Evolutionary conservation across 2,888 invertebrate genomes (phyloP), one percentile per base, ranked within the genome.

Genomic region (Pseudeuparius sepicola): DNA sequence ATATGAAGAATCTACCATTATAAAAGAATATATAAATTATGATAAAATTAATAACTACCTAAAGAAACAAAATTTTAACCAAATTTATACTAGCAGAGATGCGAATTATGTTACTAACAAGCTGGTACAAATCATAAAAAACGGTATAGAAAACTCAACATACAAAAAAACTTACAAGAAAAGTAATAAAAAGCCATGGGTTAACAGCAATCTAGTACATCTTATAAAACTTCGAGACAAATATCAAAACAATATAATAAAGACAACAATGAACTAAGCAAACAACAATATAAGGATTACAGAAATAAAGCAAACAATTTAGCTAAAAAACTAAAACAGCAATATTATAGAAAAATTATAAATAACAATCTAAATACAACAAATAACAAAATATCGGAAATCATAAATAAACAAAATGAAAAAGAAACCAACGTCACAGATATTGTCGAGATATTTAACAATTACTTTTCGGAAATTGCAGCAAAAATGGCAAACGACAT

Each of bases 271-370:
- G 25, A 9, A 24, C 25, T 6, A 5, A 5, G 4, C 25, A 11
- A 11, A 11, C 10, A 24, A 11, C 10, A 24, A 24, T 24, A 24
- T 24, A 24, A 24, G 12, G 9, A 10, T 5, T 24, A 5, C n/a
- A 24, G 25, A 24, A 24, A 24, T 24, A 24, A 24, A 24, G n/a
- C 12, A 11, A 24, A 24, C n/a, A 10, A 24, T 12, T 9, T 24
- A 9, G 12, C 12, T 9, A 9, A 24, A 24, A 24, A 24, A 24
- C 4, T 11, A 24, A 24, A 24, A 24, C 10, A 6, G 11, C 10
- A 24, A 4, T 24, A 11, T 9, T 24, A 24, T 5, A 24, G 12
- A 24, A 9, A 24, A 24, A 24, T 11, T 5, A 24, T 24, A 5
- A 5, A 10, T 4, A 24, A 24, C 25, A 24, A 24, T 24, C 10